Base-by-base conservation (phyloP, 2,113 vertebrate species). In the Pungitius pungitius region DNA sequence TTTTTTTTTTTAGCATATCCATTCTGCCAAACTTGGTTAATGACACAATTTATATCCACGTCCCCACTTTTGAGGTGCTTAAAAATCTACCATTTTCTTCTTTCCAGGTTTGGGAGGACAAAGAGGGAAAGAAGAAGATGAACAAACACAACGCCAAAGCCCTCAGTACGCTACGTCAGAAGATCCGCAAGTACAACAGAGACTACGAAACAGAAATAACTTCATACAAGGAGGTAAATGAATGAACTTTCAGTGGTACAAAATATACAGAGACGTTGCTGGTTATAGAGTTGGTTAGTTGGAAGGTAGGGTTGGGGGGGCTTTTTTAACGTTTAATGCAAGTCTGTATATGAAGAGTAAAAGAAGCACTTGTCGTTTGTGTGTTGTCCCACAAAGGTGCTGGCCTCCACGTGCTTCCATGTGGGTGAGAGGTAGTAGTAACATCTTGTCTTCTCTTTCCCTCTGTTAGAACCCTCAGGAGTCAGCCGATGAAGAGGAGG, bases 51-150 rank as follows among this genome's bases (percentile, higher is more conserved):
- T 0, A 30, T 70, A 9, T 58, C 14, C 18, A 24, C 13, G 24
- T 30, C n/a, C 15, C 12, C 7, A 11, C 8, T 42, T 35, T 57
- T 56, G 8, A 2, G 14, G 6, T 45, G 8, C 0, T 3, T 30
- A 1, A 12, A 0, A 33, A 45, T 18, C 69, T 18, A 13, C n/a
- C 6, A 18, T 24, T 22, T 6, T 83, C 57, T 78, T 58, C 26
- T 54, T 82, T 56, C 6, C 69, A 96, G 96, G 88, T 97, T 2
- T 97, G 96, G 96, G 96, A 96, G 73, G 96, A 96, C 82, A 96
- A 96, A 78, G 96, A 97, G 77, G 96, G 95, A 35, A 96, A 96
- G 81, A 97, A 96, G 92, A 97, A 97, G 87, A 97, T 97, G 96
- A 96, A 96, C 87, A 97, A 97, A 91, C 97, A 97, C 88, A 97